Base-by-base conservation (phyloP, 2,888 invertebrate genomes). In the Calameuta filiformis region DNA sequence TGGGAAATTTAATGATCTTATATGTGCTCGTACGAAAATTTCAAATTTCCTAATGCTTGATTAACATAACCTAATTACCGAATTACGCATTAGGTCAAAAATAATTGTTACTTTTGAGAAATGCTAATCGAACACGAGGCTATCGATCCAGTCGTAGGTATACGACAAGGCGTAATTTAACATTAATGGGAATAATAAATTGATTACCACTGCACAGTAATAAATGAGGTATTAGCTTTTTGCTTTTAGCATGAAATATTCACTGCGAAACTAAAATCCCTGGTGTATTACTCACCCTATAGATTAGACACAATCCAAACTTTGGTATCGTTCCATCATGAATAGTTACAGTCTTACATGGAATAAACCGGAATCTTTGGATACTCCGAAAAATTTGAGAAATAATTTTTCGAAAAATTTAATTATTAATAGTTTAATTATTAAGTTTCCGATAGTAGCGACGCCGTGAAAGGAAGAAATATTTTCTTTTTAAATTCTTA, bases 211-310 rank as follows among this genome's bases (percentile, higher is more conserved):
- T 12, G 33, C 33, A 30, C 74, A 35, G 30, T 74, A 74, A 74
- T 74, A 74, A 30, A 35, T 35, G n/a, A 35, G 30, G 74, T 35
- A 74, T 74, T 74, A 74, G 35, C 35, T 35, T 74, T 74, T 35
- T 35, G 74, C 74, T 37, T 74, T 37, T 74, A 34, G 74, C 31
- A 34, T 71, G 31, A 71, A 30, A 31, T 71, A 71, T 71, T 71
- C 71, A 71, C 31, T 12, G 71, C 9, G 33, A 23, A 56, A 33
- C 71, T 71, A 31, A 34, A 71, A 9, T 71, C 71, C 31, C 71
- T 34, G 12, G n/a, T 34, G 71, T 23, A 71, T 30, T 71, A 30
- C 12, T 34, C 33, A 11, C 11, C 31, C 33, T 9, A 33, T 6
- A 31, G 33, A 33, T 30, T 31, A 71, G 71, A 31, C 71, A 12